Percentiles rank a stretch among this genome's conserved stretches.
phyloP scores from a whole-genome alignment of 2,113 vertebrate species.

The Cryptomyrus ogoouensis region DNA sequence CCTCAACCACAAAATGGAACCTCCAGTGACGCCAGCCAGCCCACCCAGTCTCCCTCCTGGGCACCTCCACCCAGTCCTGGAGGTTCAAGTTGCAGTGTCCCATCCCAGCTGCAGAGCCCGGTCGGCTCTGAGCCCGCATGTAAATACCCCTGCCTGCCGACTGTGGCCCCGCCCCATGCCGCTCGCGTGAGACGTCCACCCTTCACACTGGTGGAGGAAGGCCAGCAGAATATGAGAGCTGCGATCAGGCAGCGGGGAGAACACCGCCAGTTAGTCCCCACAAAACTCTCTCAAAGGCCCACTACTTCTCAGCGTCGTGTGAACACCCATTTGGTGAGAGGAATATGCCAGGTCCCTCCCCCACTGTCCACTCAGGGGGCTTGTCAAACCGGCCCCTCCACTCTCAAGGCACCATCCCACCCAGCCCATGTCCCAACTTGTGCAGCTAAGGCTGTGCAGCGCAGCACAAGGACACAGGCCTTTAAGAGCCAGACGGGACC shows the following conservation, averaged over 20 bases:
- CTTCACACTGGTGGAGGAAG: conserved; percentile 32
- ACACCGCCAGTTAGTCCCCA: not conserved
- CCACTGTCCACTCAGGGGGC: not conserved
- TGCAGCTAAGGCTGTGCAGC: not conserved
- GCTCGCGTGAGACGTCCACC: conserved; percentile 38
- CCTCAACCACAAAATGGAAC: conserved; percentile 31
- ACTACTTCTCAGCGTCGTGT: conserved; percentile 43
- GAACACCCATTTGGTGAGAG: conserved; percentile 36
- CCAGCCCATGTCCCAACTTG: not conserved
- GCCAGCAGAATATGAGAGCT: not conserved
- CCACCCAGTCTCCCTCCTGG: not conserved
- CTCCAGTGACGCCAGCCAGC: not conserved
- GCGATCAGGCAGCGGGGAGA: conserved; percentile 20
- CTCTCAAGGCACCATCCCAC: not conserved
- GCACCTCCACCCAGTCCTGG: conserved; percentile 9
- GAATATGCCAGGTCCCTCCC: not conserved
- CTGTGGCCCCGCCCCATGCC: not conserved
- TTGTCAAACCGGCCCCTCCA: not conserved
- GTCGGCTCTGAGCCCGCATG: conserved; percentile 58
- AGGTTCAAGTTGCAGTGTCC: conserved; percentile 37
- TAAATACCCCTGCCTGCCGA: conserved; percentile 64
- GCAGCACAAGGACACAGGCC: not conserved
- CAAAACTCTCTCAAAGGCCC: conserved; percentile 46
- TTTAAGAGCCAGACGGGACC: not conserved
- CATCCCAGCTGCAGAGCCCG: conserved; percentile 43